Evolutionary conservation across 2,888 invertebrate genomes (phyloP), one percentile per base, ranked within the genome.

Genomic region (Mythimna lalbum): DNA sequence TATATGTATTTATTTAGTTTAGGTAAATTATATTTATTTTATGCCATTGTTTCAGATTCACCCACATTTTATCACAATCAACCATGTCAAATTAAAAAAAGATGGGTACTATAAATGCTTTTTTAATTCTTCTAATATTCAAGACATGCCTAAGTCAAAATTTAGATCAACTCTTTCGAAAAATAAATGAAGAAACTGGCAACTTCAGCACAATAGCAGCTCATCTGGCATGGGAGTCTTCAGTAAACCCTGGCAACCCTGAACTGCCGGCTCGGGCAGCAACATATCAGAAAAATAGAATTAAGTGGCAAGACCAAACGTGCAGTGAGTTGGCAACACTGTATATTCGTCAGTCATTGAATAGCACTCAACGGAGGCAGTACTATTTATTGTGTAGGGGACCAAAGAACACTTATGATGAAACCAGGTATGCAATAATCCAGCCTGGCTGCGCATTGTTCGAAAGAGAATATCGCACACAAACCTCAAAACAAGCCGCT

Each of bases 361-460:
- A 93, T 63, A 81, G 63, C 27, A 92, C 90, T 31, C 96, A 97
- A 77, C 87, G 86, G 60, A 93, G 97, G 73, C 96, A 97, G 93
- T 89, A 96, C 63, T 96, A 96, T 90, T 90, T 97, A 17, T 83
- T 97, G 55, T 98, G 97, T 84, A 93, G 97, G 82, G 97, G 97
- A 55, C 97, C 97, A 0, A 96, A 93, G 66, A 97, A 95, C 86
- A 96, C 95, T 5, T 91, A 93, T 57, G 88, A 94, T 61, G 96
- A 97, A 87, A 95, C 96, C 12, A 95, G 96, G 97, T 97, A 68
- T 36, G 36, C 12, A 36, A 36, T 36, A 12, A 36, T 36, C 2
- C 3, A 12, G 12, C 36, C 36, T n/a, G 36, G 12, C 12, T 36
- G 12, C 12, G 12, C 0, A 33, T 33, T 7, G 33, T 9, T 33